A percentile compares a stretch with the other conserved stretches of the same genome.
These are phyloP conservation scores for Chrysolina americana DNA, from an alignment of 2,888 invertebrate species.

Conservation along the genomic window DNA sequence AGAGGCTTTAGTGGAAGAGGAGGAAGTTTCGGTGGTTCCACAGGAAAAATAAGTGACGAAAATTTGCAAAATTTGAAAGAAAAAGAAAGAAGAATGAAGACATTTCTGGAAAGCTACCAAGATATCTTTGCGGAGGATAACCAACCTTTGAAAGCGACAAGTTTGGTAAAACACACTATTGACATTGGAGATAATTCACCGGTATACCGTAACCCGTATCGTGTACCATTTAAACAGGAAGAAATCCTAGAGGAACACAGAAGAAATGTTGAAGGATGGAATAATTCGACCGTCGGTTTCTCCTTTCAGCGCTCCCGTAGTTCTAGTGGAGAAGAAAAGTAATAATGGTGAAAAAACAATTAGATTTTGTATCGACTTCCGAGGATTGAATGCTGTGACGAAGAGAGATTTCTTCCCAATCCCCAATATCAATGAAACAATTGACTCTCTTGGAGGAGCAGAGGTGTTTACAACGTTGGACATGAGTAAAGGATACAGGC, in stretches of 20 bases:
- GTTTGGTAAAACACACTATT: neutral
- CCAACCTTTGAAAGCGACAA: neutral
- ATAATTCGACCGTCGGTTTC: slow-evolving; percentile 52
- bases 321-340: slow-evolving; percentile 55
- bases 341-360: slow-evolving; percentile 38
- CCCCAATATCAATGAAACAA: slow-evolving; percentile 45
- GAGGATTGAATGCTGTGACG: slow-evolving; percentile 41
- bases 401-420: slow-evolving; percentile 47
- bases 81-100: neutral
- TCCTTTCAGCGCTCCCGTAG: slow-evolving; percentile 62
- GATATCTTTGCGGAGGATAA: neutral
- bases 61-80: too few species aligned
- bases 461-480: slow-evolving; percentile 47
- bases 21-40: too few species aligned
- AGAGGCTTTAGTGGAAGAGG: too few species aligned
- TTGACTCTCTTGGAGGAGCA: slow-evolving; percentile 30
- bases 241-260: neutral
- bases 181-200: neutral
- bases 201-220: neutral
- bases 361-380: slow-evolving; percentile 47
- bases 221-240: neutral
- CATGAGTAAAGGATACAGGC: slow-evolving; percentile 48
- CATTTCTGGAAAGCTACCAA: neutral
- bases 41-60: too few species aligned
- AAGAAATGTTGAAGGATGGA: slow-evolving; percentile 52